These are phyloP conservation scores for Pan troglodytes DNA, from an alignment of 2,113 vertebrate species.

Conservation along the genomic window NHGRI_mPanTro3-v2.1_pri NC_072398.2:67725001-67725500, in stretches of 20 bases:
- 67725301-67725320: neutral
- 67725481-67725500: too few relatives aligned
- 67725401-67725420: neutral
- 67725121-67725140: neutral
- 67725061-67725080: neutral
- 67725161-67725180: neutral
- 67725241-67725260: neutral
- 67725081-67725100: neutral
- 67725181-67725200: neutral
- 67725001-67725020: constrained; percentile 45
- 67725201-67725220: neutral
- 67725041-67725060: neutral
- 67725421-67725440: too few relatives aligned
- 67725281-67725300: neutral
- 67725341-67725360: neutral
- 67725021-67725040: neutral
- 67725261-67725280: neutral
- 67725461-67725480: too few relatives aligned
- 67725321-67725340: neutral
- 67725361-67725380: neutral
- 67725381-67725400: neutral
- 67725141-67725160: neutral
- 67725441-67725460: neutral
- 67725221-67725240: neutral
- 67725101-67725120: neutral